Evolutionary conservation across 2,888 invertebrate species (phyloP).

Genomic region (Drosophila lacicola): DNA sequence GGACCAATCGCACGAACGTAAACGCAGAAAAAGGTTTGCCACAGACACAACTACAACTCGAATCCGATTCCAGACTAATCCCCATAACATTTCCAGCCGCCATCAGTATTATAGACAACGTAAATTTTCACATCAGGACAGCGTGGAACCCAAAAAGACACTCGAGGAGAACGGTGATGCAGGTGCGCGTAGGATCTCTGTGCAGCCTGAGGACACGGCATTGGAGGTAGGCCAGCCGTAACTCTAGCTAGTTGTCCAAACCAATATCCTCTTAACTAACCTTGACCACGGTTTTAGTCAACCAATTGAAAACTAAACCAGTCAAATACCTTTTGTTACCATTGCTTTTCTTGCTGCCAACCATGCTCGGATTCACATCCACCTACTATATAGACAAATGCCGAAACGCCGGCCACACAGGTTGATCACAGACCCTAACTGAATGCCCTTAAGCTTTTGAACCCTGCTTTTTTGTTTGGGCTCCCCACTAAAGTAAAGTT

Average conservation of each 20-base stretch:
- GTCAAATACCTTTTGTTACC: constrained; percentile 40
- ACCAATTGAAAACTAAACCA: constrained; percentile 28
- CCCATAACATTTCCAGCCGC: constrained; percentile 84
- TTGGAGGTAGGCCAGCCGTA: constrained; percentile 86
- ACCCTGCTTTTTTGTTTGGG: too few species aligned
- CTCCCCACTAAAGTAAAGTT: constrained; percentile 16
- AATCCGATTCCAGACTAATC: neutral
- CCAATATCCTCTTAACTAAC: constrained; percentile 6
- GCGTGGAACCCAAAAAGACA: constrained; percentile 85
- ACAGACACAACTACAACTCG: too few species aligned
- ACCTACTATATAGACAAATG: constrained; percentile 68
- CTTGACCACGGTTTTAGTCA: constrained; percentile 24
- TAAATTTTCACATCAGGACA: constrained; percentile 92
- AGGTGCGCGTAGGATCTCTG: constrained; percentile 87
- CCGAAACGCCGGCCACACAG: constrained; percentile 73
- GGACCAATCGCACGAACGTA: constrained; percentile 85
- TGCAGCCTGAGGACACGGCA: constrained; percentile 91
- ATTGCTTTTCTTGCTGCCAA: constrained; percentile 59
- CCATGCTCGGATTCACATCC: constrained; percentile 53
- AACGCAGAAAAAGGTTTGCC: constrained; percentile 85
- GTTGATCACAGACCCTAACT: constrained; percentile 59
- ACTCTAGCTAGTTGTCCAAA: constrained; percentile 35
- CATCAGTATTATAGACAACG: constrained; percentile 89
- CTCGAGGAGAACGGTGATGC: constrained; percentile 83
- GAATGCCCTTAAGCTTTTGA: constrained; percentile 15